Base-by-base conservation (phyloP, 2,113 vertebrate genomes). In the Haemorhous mexicanus region DNA sequence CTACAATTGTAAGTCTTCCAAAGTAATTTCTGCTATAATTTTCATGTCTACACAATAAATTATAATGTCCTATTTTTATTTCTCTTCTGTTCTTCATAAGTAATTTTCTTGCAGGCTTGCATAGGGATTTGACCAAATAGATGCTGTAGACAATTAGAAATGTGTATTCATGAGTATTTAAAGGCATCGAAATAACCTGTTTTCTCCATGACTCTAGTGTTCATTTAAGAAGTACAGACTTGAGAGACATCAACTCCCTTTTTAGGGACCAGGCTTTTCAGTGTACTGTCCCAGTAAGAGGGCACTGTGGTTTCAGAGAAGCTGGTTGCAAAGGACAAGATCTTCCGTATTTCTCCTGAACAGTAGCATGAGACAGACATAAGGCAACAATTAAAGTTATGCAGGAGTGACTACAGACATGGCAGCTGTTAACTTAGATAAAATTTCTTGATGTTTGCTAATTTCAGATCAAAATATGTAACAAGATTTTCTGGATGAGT, bases 371-470 rank as follows among this genome's bases (percentile, higher is more conserved):
- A 49, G 68, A 62, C n/a, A 86, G 80, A 67, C 33, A 41, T 15
- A 74, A 1, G 1, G 22, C 49, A 86, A 43, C 30, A 84, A 88
- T 59, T 88, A 21, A 87, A 88, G 63, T 77, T 77, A 49, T 11
- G 1, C 55, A 94, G 37, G n/a, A 69, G 18, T 80, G 46, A 75
- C 78, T 91, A n/a, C 53, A 84, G 74, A 85, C 16, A 47, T 27
- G 59, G 74, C 80, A 89, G 83, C 27, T 86, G 61, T 50, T 85
- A 55, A 43, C 75, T 77, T 86, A 47, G 50, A 81, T 89, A 96
- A 92, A 84, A 69, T 92, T 89, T 23, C 52, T 59, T 88, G 50
- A 37, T 89, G 88, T 86, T 96, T 83, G 83, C 21, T 94, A 55
- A 80, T 89, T 92, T 76, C 75, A 92, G 39, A 90, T 67, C 46